A percentile compares a stretch with the other conserved stretches of the same genome.
Conservation (phyloP, 2,113 vertebrate species). For the Diglossa brunneiventris region DNA sequence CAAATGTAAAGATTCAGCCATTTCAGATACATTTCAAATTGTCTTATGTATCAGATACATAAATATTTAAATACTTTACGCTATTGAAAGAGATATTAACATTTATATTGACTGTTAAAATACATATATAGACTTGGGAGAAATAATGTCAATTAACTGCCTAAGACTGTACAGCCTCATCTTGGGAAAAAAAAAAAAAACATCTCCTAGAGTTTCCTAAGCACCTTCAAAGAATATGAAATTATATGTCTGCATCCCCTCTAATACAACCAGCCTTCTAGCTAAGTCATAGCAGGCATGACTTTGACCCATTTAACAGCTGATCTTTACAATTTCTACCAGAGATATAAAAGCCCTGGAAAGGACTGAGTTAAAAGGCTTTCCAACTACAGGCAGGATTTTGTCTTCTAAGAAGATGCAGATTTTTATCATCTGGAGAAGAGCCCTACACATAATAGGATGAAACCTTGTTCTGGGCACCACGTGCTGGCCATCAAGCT, state of each 20-base stretch:
- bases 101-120: background rate
- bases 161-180: background rate
- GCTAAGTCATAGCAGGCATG: background rate
- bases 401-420: background rate
- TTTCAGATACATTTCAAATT: background rate
- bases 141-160: background rate
- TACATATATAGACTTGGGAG: background rate
- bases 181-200: background rate
- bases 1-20: background rate
- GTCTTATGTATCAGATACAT: background rate
- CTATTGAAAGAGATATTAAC: background rate
- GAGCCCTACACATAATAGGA: background rate
- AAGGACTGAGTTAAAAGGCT: background rate
- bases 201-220: background rate
- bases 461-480: background rate
- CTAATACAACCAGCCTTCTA: background rate
- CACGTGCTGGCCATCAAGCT: background rate
- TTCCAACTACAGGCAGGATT: background rate
- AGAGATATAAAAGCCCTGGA: background rate
- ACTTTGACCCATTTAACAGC: background rate
- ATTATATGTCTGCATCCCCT: background rate
- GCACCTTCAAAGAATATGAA: background rate
- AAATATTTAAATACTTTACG: background rate
- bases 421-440: background rate
- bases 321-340: background rate